Conservation (phyloP, 2,888 invertebrate genomes). For the Eupithecia pulchellata region DNA sequence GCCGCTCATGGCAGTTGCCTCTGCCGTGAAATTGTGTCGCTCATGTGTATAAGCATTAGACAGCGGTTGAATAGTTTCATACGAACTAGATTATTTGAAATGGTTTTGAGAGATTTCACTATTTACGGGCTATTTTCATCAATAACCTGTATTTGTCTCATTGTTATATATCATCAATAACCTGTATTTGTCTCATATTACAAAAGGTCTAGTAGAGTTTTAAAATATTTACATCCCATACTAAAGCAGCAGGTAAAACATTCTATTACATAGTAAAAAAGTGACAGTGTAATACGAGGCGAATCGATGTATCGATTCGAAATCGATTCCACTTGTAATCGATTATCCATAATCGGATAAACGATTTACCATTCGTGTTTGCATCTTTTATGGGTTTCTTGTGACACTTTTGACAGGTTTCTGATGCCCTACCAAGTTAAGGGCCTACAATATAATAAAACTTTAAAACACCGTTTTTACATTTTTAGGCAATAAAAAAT, state of each 20-base stretch:
- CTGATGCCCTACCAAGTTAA: conserved; percentile 8
- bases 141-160: neutral
- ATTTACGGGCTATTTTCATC: neutral
- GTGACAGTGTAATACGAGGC: conserved; percentile 27
- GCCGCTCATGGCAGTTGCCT: too few relatives aligned
- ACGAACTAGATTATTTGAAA: neutral
- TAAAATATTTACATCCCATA: too few relatives aligned
- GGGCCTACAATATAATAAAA: neutral
- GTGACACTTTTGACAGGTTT: conserved; percentile 38
- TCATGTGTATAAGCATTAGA: too few relatives aligned
- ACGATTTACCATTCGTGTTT: conserved; percentile 37
- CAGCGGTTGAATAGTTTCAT: neutral
- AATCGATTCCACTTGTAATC: conserved; percentile 32
- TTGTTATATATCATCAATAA: too few relatives aligned
- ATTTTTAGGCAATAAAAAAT: too few relatives aligned
- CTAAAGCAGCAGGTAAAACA: neutral
- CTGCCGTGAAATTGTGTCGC: too few relatives aligned
- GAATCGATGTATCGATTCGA: conserved; percentile 36
- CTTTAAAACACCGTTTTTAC: neutral
- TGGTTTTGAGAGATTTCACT: neutral
- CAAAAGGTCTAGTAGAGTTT: too few relatives aligned
- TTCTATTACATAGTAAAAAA: conserved; percentile 8
- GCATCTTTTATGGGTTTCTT: conserved; percentile 42
- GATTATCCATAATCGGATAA: conserved; percentile 27
- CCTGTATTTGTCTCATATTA: too few relatives aligned